Percentiles rank a stretch among this genome's conserved stretches.
Conservation (phyloP, 1,140 invertebrate genomes). For the Zaprionus lachaisei region DNA sequence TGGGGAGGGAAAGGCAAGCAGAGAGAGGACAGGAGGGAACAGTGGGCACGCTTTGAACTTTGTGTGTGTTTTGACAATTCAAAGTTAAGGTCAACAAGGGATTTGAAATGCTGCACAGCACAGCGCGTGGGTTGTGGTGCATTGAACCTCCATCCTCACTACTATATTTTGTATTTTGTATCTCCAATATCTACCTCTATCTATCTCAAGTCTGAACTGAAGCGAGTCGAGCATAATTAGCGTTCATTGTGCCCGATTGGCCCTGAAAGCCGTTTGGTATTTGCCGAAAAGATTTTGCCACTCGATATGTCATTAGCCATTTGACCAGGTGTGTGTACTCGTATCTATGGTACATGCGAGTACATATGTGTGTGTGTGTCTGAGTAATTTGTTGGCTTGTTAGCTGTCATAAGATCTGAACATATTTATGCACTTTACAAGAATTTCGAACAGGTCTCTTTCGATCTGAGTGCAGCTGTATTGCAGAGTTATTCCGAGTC, state of each 20-base stretch:
- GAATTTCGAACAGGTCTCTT: conserved; percentile 53
- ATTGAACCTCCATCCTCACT: conserved; percentile 54
- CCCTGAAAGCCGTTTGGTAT: conserved; percentile 57
- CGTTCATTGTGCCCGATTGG: conserved; percentile 71
- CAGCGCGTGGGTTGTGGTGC: conserved; percentile 60
- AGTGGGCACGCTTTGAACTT: conserved; percentile 59
- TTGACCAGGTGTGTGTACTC: conserved; percentile 17
- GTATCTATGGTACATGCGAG: not conserved
- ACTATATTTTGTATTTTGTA: conserved; percentile 19
- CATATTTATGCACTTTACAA: conserved; percentile 81
- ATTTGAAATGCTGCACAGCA: conserved; percentile 79
- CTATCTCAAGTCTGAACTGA: conserved; percentile 1
- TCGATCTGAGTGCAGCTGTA: conserved; percentile 45
- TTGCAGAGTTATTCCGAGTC: not conserved
- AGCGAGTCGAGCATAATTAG: conserved; percentile 68
- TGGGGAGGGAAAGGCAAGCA: not conserved
- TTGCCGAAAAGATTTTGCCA: conserved; percentile 41
- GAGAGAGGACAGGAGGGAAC: not conserved
- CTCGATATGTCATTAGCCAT: conserved; percentile 69
- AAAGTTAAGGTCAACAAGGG: conserved; percentile 82
- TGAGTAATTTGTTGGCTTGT: conserved; percentile 50
- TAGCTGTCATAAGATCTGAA: conserved; percentile 70
- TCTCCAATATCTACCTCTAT: conserved; percentile 7
- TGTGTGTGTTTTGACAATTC: conserved; percentile 72
- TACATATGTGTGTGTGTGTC: conserved; percentile 24